Conservation (phyloP, 2,113 vertebrate species). For the Rynchops niger region DNA sequence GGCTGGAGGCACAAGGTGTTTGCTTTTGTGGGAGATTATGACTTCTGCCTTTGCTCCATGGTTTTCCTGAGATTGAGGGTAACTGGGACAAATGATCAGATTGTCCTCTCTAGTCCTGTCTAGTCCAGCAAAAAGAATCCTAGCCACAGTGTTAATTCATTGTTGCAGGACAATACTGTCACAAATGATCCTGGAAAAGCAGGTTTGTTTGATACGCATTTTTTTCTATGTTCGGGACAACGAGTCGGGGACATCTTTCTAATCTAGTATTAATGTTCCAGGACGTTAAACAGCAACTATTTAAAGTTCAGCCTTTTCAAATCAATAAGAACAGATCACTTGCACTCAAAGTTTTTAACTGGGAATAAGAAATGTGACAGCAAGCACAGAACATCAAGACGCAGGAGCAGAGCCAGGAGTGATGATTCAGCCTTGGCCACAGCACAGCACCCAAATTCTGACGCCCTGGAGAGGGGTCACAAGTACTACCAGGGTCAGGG, state of each 20-base stretch:
- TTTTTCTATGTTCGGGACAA: background rate
- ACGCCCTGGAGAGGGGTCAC: background rate
- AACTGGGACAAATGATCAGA: background rate
- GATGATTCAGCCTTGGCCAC: background rate
- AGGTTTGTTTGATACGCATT: background rate
- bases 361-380: background rate
- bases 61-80: background rate
- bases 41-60: background rate
- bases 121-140: background rate
- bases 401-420: background rate
- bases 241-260: background rate
- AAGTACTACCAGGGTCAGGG: background rate
- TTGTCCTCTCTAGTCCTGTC: background rate
- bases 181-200: background rate
- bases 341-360: constrained; percentile 26
- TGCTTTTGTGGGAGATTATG: background rate
- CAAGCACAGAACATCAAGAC: background rate
- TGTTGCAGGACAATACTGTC: background rate
- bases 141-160: background rate
- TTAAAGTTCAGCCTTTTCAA: constrained; percentile 44
- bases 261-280: constrained; percentile 41
- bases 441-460: background rate
- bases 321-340: constrained; percentile 47
- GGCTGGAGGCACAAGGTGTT: background rate
- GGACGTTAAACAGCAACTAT: constrained; percentile 24